A percentile compares a stretch with the other conserved stretches of the same genome.
phyloP scores from a whole-genome alignment of 2,797 vertebrate genomes.

The Cheirogaleus major region DNA sequence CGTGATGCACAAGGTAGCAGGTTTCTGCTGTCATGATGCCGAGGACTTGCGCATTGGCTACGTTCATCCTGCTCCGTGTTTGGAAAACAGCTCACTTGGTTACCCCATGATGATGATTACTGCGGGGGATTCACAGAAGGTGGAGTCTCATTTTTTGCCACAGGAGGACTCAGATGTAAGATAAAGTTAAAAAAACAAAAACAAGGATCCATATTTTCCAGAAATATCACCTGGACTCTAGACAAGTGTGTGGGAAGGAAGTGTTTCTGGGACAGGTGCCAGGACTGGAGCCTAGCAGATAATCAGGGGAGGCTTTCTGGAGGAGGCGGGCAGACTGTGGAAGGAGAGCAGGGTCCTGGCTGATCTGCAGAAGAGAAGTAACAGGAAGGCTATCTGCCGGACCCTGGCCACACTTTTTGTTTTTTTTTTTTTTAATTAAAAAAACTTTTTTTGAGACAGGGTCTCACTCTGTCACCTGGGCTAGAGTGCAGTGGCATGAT shows the following conservation, averaged over 20 bases:
- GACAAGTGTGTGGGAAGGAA: conserved; percentile 63
- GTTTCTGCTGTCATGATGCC: background rate
- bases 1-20: background rate
- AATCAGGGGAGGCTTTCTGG: conserved; percentile 52
- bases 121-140: background rate
- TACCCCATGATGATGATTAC: background rate
- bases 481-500: no score
- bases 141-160: background rate
- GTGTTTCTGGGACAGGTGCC: conserved; percentile 65
- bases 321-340: conserved; percentile 13
- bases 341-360: conserved; percentile 28
- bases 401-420: background rate
- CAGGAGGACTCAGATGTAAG: background rate
- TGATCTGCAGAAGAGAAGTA: conserved; percentile 32
- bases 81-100: background rate
- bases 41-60: background rate
- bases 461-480: no score
- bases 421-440: no score
- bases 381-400: background rate
- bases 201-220: conserved; percentile 58
- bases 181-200: conserved; percentile 41
- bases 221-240: conserved; percentile 62
- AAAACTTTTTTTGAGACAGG: no score
- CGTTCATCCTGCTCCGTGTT: background rate
- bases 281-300: background rate